Evolutionary conservation across 2,797 vertebrate genomes (phyloP).

Genomic region (Agapornis canus): DNA sequence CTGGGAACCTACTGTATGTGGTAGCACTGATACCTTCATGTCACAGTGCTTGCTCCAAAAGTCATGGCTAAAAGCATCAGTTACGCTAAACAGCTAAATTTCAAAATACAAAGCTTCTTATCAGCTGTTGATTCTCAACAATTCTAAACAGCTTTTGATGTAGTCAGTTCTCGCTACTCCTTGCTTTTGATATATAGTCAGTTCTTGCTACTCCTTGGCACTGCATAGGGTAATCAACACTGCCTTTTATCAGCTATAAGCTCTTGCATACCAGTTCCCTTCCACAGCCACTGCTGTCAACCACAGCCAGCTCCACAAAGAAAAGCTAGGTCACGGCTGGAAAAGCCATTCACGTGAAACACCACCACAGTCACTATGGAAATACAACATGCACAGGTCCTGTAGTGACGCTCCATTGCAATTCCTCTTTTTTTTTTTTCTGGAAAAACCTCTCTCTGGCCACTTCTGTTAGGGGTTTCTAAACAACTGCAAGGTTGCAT

Average conservation of each 20-base stretch:
- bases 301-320: background rate
- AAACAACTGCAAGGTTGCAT: background rate
- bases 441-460: background rate
- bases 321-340: background rate
- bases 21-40: fast-evolving
- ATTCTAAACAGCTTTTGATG: background rate
- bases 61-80: background rate
- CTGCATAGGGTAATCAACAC: background rate
- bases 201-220: background rate
- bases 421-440: too few species aligned
- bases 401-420: background rate
- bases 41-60: background rate
- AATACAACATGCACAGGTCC: fast-evolving
- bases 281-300: background rate
- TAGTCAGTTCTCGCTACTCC: background rate
- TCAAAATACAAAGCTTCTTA: background rate
- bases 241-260: background rate
- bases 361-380: background rate
- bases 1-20: fast-evolving
- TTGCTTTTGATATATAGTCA: background rate
- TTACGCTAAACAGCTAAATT: background rate
- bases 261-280: background rate
- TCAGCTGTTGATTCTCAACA: background rate
- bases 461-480: background rate
- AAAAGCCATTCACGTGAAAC: background rate